phyloP scores from a whole-genome alignment of 2,888 invertebrate species.

The Agriotes lineatus region DNA sequence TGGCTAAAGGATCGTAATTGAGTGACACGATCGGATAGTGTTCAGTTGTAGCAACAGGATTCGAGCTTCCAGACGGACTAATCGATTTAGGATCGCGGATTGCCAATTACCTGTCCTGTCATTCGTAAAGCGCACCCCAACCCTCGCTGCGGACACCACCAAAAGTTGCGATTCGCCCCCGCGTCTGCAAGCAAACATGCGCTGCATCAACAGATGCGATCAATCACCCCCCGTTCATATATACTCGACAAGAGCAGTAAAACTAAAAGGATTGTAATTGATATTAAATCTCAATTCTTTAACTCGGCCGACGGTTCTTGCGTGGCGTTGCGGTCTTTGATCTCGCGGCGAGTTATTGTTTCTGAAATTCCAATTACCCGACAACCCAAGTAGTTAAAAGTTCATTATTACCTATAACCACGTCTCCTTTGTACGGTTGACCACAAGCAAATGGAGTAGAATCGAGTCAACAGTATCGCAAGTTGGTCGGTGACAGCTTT shows the following conservation, averaged over 20 bases:
- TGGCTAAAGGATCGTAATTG: not conserved
- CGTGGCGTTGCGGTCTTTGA: not conserved
- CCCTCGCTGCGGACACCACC: not conserved
- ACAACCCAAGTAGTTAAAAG: not conserved
- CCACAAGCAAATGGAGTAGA: not conserved
- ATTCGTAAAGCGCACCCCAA: constrained; percentile 36
- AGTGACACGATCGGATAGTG: not conserved
- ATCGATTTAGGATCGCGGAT: constrained; percentile 59
- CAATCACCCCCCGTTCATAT: constrained; percentile 1
- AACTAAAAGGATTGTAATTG: constrained; percentile 7
- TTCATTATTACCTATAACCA: too few relatives aligned
- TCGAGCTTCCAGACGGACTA: constrained; percentile 50
- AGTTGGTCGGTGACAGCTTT: not conserved
- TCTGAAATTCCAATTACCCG: not conserved
- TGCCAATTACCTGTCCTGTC: constrained; percentile 59
- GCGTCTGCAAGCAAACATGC: too few relatives aligned
- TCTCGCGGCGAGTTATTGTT: constrained; percentile 10
- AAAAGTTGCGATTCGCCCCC: not conserved
- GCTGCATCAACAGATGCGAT: constrained; percentile 17
- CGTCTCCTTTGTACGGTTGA: not conserved
- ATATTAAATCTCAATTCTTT: constrained; percentile 2
- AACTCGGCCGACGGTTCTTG: not conserved
- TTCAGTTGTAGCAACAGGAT: constrained; percentile 11
- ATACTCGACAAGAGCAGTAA: not conserved
- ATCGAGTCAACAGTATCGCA: not conserved